These are phyloP conservation scores for Petrocephalus sullivani DNA, from an alignment of 2,797 vertebrate species.

Conservation along the genomic window DNA sequence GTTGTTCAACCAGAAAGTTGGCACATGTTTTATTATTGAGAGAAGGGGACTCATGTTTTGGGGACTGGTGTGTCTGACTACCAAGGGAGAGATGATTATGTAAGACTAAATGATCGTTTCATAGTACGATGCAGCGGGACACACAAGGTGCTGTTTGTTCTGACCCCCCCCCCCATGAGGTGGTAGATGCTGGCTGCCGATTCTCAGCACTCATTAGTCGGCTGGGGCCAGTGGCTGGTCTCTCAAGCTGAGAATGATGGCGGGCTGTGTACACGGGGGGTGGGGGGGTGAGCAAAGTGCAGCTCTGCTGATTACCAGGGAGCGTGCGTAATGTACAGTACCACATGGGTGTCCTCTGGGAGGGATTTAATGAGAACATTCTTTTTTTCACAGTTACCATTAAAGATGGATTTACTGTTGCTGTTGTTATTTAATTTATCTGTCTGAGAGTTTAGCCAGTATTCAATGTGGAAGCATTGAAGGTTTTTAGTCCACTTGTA, in stretches of 20 bases:
- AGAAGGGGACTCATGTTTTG: background rate
- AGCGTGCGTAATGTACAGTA: background rate
- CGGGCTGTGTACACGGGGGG: background rate
- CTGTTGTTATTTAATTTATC: constrained; percentile 5
- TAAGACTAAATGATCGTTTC: background rate
- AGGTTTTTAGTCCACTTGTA: background rate
- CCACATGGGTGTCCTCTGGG: constrained; percentile 12
- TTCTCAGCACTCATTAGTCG: constrained; percentile 14
- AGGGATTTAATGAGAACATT: background rate
- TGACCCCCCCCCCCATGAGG: background rate
- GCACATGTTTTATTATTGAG: background rate
- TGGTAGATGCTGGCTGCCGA: background rate
- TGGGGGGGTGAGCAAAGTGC: background rate
- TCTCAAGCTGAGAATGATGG: background rate
- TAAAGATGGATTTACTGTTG: constrained; percentile 6
- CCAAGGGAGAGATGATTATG: background rate
- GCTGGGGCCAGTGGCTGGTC: background rate
- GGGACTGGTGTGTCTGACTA: background rate
- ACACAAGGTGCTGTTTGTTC: background rate
- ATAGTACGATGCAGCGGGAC: background rate
- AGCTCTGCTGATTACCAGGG: constrained; percentile 4
- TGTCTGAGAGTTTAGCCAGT: background rate
- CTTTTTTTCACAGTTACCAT: background rate
- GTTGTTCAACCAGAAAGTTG: background rate
- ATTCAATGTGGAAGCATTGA: background rate